Evolutionary conservation across 2,113 vertebrate genomes (phyloP), one percentile per base, ranked within the genome.

Genomic region (Octodon degus): DNA sequence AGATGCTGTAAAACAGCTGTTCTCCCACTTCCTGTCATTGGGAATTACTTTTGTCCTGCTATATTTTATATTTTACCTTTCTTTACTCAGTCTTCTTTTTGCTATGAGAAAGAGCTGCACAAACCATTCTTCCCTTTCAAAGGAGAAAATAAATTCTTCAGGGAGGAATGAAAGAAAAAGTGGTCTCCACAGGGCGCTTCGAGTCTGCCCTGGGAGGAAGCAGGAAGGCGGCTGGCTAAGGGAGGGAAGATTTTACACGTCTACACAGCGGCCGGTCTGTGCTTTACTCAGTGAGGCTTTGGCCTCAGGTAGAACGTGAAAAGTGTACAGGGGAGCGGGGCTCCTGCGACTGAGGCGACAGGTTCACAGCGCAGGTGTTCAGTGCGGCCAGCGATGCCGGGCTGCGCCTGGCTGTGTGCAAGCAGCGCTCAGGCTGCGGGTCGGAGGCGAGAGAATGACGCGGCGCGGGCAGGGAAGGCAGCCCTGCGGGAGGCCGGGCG

Each of bases 371-470:
- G 50, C 50, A 67, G 88, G 74, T 47, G 50, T 55, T 90, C 22
- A 76, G 22, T 60, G 34, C 67, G 86, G 80, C 72, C 77, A 95
- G 50, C 68, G 92, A 77, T 88, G 90, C 72, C 50, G 79, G 90
- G 96, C 93, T 92, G 86, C 93, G 82, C 14, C 40, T 67, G 74
- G 86, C 53, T 97, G 86, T 97, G 58, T 76, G 37, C 43, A 84
- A 95, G 96, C 96, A 97, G 93, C 37, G 72, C 93, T 96, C 96
- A 79, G 95, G 86, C 47, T 81, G 77, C 74, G 67, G 60, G 9
- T 65, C 50, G n/a, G 89, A 96, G 72, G 27, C 87, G 20, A 82
- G 62, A 94, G 94, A 83, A 94, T 55, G 90, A 76, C 43, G 1
- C 0, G 37, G 81, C n/a, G 47, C 76, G 95, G 19, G 53, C 67